Evolutionary conservation across 2,113 vertebrate genomes (phyloP), one percentile per base, ranked within the genome.

Genomic region (Neodon shergylaensis): DNA sequence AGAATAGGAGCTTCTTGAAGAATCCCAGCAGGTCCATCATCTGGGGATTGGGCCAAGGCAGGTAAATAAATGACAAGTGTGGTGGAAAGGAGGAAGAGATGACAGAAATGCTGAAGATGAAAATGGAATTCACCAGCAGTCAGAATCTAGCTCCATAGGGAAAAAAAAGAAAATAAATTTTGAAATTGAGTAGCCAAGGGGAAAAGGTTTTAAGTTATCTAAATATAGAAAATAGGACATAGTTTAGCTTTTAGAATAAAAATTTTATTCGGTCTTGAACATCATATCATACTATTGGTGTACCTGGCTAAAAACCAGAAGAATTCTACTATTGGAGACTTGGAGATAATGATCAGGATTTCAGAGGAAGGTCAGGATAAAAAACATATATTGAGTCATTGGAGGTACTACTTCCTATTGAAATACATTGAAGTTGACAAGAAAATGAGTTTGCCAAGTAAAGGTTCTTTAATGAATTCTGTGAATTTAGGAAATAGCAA

Each of bases 91-190:
- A 63, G 6, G 21, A 79, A 39, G 7, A 83, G n/a, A 33, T 63
- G 3, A 6, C 24, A 54, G 58, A 82, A 49, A n/a, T 33, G 4
- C 4, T 74, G 7, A 88, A 72, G 52, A 88, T 44, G 49, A 19
- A 42, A 39, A 61, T 28, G 21, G 92, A 83, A 91, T 13, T 5
- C 70, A 11, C 21, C 26, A 81, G 31, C 1, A 42, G 42, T 61
- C 49, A 83, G 44, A n/a, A 65, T 77, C 9, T 19, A 73, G 10
- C 26, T 87, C 16, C 31, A 1, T 12, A 73, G 33, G 54, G 72
- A 65, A 13, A 92, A 78, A 22, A 28, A 92, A 84, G 33, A 84
- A 89, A 77, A 65, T 39, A 63, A 26, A 65, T 72, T 96, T 94
- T 88, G 31, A 83, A 28, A 31, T 79, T 12, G 16, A 22, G 22